Evolutionary conservation across 2,797 vertebrate species (phyloP).

Genomic region (Potorous gilbertii): DNA sequence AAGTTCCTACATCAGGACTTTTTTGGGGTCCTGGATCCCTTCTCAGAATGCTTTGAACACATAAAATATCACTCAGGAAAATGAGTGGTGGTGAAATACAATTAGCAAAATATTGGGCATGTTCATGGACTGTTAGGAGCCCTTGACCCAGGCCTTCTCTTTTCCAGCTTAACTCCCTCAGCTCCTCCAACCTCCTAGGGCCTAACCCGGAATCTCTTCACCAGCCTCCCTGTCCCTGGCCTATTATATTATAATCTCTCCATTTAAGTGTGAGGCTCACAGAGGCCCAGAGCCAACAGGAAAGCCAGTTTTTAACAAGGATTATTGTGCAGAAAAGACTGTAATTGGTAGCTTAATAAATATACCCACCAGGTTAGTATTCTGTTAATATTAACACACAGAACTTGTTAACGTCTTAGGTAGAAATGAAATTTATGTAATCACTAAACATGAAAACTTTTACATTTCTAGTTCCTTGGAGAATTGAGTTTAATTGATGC

Average conservation of each 20-base stretch:
- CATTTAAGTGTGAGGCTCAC: neutral
- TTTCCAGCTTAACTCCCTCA: neutral
- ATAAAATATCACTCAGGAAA: neutral
- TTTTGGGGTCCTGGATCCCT: neutral
- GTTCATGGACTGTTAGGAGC: neutral
- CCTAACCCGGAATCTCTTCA: neutral
- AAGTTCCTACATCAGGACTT: neutral
- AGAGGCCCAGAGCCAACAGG: neutral
- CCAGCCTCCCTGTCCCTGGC: neutral
- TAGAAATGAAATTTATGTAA: neutral
- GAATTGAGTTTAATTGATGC: conserved; percentile 96
- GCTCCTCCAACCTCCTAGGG: neutral
- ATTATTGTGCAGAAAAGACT: neutral
- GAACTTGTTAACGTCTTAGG: neutral
- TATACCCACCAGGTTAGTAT: neutral
- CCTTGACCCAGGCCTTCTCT: neutral
- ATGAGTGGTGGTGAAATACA: neutral
- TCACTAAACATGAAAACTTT: neutral
- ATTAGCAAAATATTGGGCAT: neutral
- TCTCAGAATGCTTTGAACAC: neutral
- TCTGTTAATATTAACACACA: too few relatives aligned
- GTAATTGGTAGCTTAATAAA: neutral
- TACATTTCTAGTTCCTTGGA: conserved; percentile 90
- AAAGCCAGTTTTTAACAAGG: neutral
- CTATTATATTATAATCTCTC: neutral